A percentile compares a stretch with the other conserved stretches of the same genome.
These are phyloP conservation scores for Ctenicera cuprea DNA, from an alignment of 2,888 invertebrate genomes.

Conservation along the genomic window DNA sequence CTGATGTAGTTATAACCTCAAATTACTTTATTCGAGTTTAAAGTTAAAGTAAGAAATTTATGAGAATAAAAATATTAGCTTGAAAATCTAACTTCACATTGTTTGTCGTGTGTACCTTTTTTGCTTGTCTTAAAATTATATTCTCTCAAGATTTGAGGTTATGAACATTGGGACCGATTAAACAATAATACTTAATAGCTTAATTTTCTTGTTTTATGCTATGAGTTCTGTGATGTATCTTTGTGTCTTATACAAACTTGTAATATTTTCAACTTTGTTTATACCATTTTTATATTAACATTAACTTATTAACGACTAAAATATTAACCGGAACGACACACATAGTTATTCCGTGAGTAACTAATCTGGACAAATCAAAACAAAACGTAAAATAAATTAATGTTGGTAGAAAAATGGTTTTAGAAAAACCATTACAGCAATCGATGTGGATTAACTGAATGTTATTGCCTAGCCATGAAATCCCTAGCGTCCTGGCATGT, in stretches of 20 bases:
- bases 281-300: slow-evolving; percentile 61
- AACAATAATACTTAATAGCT: background rate
- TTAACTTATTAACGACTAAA: slow-evolving; percentile 58
- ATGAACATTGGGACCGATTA: no score
- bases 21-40: no score
- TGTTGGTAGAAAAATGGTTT: slow-evolving; percentile 66
- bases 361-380: background rate
- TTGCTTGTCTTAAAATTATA: no score
- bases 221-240: slow-evolving; percentile 21
- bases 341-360: slow-evolving; percentile 16
- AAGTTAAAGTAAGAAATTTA: no score
- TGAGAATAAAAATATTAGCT: no score
- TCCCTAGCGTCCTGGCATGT: slow-evolving; percentile 72
- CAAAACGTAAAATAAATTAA: slow-evolving; percentile 61
- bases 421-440: slow-evolving; percentile 43
- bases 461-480: slow-evolving; percentile 65
- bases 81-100: no score
- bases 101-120: no score
- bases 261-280: slow-evolving; percentile 34
- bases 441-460: slow-evolving; percentile 62
- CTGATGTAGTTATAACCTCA: no score
- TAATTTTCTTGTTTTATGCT: background rate
- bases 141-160: no score
- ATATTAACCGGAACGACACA: slow-evolving; percentile 37
- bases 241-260: slow-evolving; percentile 8